These are phyloP conservation scores for Pseudochirops cupreus DNA, from an alignment of 2,797 vertebrate genomes.

Conservation along the genomic window DNA sequence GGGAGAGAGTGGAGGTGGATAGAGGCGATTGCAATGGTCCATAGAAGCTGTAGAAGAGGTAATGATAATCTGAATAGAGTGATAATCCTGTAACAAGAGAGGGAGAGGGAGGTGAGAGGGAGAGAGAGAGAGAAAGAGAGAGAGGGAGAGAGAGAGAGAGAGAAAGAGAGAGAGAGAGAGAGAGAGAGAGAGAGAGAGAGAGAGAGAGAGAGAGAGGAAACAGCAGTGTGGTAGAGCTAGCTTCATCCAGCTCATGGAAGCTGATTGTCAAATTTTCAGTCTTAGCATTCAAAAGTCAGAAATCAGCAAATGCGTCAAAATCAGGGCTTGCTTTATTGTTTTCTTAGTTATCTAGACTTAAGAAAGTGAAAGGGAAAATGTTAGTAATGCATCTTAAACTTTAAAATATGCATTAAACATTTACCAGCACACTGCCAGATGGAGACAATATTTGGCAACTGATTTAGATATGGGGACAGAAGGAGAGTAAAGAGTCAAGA, in stretches of 20 bases:
- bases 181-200: neutral
- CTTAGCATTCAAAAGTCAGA: neutral
- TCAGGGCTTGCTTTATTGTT: neutral
- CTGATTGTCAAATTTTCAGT: neutral
- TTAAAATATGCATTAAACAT: neutral
- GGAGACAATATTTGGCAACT: neutral
- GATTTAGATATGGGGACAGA: neutral
- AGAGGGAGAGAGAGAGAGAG: too few species aligned
- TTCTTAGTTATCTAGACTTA: neutral
- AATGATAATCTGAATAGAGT: neutral
- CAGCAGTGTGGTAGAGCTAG: neutral
- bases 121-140: neutral
- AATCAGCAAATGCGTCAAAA: neutral
- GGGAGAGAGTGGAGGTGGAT: too few species aligned
- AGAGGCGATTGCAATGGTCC: neutral
- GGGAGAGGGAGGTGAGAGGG: too few species aligned
- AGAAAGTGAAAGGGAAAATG: neutral
- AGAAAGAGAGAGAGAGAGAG: too few species aligned
- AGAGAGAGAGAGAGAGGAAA: neutral
- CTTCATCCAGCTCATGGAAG: neutral
- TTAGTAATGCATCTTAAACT: neutral
- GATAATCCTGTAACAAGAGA: neutral
- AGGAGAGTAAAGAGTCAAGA: neutral
- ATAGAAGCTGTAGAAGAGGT: neutral
- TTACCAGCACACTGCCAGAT: neutral